These are phyloP conservation scores for Choristoneura fumiferana DNA, from an alignment of 1,140 invertebrate genomes.

Conservation along the genomic window DNA sequence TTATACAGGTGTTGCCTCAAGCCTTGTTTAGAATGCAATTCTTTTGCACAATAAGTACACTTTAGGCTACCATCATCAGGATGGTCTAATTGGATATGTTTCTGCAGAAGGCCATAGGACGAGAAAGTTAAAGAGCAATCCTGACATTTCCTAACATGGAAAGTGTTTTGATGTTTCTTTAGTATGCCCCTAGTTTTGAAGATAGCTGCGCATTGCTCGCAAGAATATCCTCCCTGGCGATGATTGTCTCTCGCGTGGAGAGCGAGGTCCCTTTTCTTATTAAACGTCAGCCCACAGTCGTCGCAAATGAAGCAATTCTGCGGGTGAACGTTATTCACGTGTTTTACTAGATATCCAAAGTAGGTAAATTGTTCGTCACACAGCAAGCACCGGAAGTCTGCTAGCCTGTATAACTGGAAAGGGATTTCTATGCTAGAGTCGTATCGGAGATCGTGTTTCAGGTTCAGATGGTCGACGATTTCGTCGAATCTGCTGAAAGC, in stretches of 20 bases:
- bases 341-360: conserved; percentile 52
- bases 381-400: conserved; percentile 43
- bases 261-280: conserved; percentile 50
- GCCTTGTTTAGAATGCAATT: conserved; percentile 48
- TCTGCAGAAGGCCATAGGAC: conserved; percentile 40
- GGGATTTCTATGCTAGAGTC: conserved; percentile 47
- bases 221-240: conserved; percentile 45
- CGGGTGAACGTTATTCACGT: conserved; percentile 55
- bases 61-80: conserved; percentile 37
- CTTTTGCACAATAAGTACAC: conserved; percentile 50
- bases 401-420: conserved; percentile 49
- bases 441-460: conserved; percentile 54
- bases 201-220: conserved; percentile 43
- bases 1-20: conserved; percentile 45
- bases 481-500: conserved; percentile 43
- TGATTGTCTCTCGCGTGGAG: conserved; percentile 52
- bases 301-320: conserved; percentile 54
- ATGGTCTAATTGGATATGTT: conserved; percentile 51
- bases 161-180: conserved; percentile 45
- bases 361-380: conserved; percentile 51
- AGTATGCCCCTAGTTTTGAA: conserved; percentile 38
- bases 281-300: conserved; percentile 53
- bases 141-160: conserved; percentile 53
- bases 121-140: conserved; percentile 37
- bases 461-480: conserved; percentile 55